These are phyloP conservation scores for Pissodes strobi DNA, from an alignment of 1,140 invertebrate genomes.

Conservation along the genomic window DNA sequence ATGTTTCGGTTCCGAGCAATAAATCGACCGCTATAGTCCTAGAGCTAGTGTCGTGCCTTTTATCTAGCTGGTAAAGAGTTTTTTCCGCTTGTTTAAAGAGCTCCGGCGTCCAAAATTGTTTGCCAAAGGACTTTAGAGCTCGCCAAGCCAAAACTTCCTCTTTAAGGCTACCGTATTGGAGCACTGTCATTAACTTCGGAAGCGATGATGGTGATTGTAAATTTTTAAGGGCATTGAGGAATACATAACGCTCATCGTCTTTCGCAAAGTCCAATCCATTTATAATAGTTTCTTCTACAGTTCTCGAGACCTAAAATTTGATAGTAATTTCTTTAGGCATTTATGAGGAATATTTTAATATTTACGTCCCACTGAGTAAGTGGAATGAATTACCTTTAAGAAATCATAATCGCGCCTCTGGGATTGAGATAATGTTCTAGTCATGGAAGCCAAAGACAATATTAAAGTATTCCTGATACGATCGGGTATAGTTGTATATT, in stretches of 20 bases:
- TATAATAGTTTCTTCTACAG: constrained; percentile 57
- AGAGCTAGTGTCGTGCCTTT: constrained; percentile 70
- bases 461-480: constrained; percentile 69
- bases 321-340: neutral
- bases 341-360: neutral
- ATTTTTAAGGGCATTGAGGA: constrained; percentile 71
- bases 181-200: constrained; percentile 61
- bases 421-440: constrained; percentile 54
- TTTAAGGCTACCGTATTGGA: constrained; percentile 57
- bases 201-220: constrained; percentile 63
- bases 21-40: constrained; percentile 74
- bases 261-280: constrained; percentile 62
- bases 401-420: constrained; percentile 42
- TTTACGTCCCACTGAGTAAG: neutral
- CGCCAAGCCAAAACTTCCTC: constrained; percentile 68
- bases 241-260: constrained; percentile 64
- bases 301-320: constrained; percentile 28
- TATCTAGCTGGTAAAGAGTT: constrained; percentile 69
- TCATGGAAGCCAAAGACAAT: constrained; percentile 67
- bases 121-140: constrained; percentile 63
- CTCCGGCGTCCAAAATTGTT: constrained; percentile 56
- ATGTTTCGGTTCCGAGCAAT: constrained; percentile 64
- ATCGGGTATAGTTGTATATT: constrained; percentile 58
- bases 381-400: constrained; percentile 39
- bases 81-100: constrained; percentile 59